Conservation (phyloP, 1,140 invertebrate species). For the Aphidius ervi region DNA sequence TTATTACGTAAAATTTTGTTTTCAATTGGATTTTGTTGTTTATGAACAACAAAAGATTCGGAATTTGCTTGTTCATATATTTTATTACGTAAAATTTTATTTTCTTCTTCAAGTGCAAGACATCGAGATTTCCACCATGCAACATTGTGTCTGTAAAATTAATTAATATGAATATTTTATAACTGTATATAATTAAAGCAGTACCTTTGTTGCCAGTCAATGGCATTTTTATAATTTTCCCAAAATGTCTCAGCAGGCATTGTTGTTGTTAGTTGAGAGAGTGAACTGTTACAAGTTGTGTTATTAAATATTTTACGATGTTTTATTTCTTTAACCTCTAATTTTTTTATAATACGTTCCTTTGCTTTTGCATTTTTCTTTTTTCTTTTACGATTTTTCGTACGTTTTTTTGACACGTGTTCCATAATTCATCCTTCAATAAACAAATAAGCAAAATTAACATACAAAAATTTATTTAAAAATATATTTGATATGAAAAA, state of each 20-base stretch:
- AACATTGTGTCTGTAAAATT: slow-evolving; percentile 45
- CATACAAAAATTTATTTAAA: no score
- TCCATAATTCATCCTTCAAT: slow-evolving; percentile 15
- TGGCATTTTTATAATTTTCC: slow-evolving; percentile 45
- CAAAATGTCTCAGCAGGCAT: slow-evolving; percentile 46
- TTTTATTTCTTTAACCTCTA: slow-evolving; percentile 9
- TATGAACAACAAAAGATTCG: no score
- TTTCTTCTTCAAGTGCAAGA: slow-evolving; percentile 62
- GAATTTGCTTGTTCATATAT: slow-evolving; percentile 34
- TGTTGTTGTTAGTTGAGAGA: slow-evolving; percentile 19
- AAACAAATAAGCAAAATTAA: slow-evolving; percentile 11
- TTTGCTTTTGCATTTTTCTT: background rate
- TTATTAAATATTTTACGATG: background rate
- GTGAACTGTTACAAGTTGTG: slow-evolving; percentile 3
- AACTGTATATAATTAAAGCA: background rate
- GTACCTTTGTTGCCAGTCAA: slow-evolving; percentile 46
- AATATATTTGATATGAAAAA: no score
- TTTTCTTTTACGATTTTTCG: slow-evolving; percentile 6
- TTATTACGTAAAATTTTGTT: slow-evolving; percentile 57
- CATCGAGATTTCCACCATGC: slow-evolving; percentile 67
- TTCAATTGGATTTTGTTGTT: slow-evolving; percentile 38
- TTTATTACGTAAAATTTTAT: slow-evolving; percentile 55
- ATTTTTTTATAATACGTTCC: background rate
- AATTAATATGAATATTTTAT: background rate
- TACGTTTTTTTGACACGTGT: background rate